These are phyloP conservation scores for Lipotes vexillifer DNA, from an alignment of 2,113 vertebrate species.

Conservation along the genomic window DNA sequence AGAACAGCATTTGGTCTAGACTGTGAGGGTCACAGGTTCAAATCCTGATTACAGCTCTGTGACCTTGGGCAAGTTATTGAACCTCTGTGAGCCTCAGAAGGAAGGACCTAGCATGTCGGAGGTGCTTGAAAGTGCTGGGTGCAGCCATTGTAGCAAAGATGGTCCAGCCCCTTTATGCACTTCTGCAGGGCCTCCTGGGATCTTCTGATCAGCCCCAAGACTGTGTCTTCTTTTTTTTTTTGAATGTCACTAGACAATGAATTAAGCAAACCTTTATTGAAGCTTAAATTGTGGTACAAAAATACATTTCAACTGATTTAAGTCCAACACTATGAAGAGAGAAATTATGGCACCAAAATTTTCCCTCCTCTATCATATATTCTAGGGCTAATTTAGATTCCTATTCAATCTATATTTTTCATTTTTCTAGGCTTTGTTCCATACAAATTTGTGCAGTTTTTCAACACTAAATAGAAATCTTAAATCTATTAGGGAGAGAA, in stretches of 20 bases:
- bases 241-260: conserved; percentile 70
- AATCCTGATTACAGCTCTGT: neutral
- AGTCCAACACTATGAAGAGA: conserved; percentile 82
- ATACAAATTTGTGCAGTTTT: conserved; percentile 67
- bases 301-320: conserved; percentile 82
- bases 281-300: conserved; percentile 84
- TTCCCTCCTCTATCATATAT: conserved; percentile 73
- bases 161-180: neutral
- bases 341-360: conserved; percentile 80
- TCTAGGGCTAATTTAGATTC: conserved; percentile 67
- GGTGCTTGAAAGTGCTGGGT: neutral
- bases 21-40: neutral
- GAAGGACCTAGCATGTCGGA: neutral
- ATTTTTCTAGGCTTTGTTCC: conserved; percentile 68
- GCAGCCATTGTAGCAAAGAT: too few relatives aligned
- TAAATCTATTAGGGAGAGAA: too few relatives aligned
- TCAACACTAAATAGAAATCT: conserved; percentile 48
- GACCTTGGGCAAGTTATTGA: neutral
- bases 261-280: conserved; percentile 86
- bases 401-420: conserved; percentile 74
- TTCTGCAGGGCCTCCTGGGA: neutral
- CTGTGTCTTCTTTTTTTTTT: neutral
- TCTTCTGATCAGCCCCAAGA: neutral
- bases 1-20: neutral
- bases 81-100: neutral